Evolutionary conservation across 1,140 invertebrate genomes (phyloP).

Genomic region (Panagrolaimus sp.): DNA sequence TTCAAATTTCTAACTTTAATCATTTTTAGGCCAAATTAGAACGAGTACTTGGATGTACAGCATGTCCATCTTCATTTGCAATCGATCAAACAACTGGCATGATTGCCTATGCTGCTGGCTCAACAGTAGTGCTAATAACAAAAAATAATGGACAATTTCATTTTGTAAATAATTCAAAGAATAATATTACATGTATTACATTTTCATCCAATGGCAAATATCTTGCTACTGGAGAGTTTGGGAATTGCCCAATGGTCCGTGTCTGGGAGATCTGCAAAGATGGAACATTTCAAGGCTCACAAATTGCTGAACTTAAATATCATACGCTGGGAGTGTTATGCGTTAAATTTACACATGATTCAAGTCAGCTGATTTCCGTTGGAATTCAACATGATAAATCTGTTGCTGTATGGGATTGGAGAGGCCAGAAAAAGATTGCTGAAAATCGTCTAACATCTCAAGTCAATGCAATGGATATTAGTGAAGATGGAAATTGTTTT

Average conservation of each 20-base stretch:
- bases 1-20: neutral
- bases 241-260: conserved; percentile 43
- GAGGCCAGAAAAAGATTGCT: conserved; percentile 33
- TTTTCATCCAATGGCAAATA: conserved; percentile 43
- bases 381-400: conserved; percentile 53
- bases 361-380: conserved; percentile 44
- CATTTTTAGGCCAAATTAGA: conserved; percentile 48
- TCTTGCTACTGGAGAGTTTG: conserved; percentile 44
- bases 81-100: conserved; percentile 40
- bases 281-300: conserved; percentile 26
- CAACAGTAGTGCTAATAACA: conserved; percentile 44
- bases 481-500: conserved; percentile 38
- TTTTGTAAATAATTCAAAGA: conserved; percentile 33
- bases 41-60: conserved; percentile 44
- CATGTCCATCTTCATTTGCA: conserved; percentile 43
- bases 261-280: conserved; percentile 46
- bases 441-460: conserved; percentile 46
- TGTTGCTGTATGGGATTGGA: conserved; percentile 48
- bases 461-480: conserved; percentile 50
- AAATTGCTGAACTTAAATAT: conserved; percentile 41
- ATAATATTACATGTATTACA: conserved; percentile 39
- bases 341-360: conserved; percentile 42
- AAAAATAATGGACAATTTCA: conserved; percentile 42
- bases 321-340: conserved; percentile 38
- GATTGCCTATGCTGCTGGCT: conserved; percentile 53